These are phyloP conservation scores for Alauda arvensis DNA, from an alignment of 2,797 vertebrate species.

Conservation along the genomic window DNA sequence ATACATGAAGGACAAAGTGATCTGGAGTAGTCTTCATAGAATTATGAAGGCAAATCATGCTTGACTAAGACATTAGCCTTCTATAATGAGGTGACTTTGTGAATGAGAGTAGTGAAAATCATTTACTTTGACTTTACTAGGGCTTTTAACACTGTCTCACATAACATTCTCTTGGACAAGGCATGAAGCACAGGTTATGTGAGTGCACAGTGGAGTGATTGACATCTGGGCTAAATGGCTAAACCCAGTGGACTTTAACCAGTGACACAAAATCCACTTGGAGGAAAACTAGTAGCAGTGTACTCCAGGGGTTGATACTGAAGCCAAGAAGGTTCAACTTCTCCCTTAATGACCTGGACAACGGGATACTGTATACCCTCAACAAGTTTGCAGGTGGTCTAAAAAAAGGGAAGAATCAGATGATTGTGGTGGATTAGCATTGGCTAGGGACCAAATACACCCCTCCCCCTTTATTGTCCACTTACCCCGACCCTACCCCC, in stretches of 20 bases:
- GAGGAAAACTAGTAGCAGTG: neutral
- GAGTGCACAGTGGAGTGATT: neutral
- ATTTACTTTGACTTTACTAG: neutral
- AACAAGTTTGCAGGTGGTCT: neutral
- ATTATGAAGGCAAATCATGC: neutral
- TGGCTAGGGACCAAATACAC: neutral
- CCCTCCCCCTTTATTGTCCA: fast-evolving
- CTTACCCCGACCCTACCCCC: fast-evolving
- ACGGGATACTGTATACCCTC: fast-evolving
- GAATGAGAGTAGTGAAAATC: neutral
- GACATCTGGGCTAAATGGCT: neutral
- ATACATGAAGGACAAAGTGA: neutral
- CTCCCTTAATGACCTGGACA: neutral
- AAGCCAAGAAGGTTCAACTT: neutral
- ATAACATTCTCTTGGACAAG: neutral
- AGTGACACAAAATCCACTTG: neutral
- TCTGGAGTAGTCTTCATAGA: neutral
- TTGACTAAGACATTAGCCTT: neutral
- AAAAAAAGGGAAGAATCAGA: neutral
- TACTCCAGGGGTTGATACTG: neutral
- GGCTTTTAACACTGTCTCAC: neutral
- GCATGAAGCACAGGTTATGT: neutral
- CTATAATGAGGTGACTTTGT: neutral
- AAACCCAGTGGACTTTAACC: neutral
- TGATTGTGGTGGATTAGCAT: neutral